Base-by-base conservation (phyloP, 1,140 invertebrate genomes). In the Akabosia matsudoensis region DNA sequence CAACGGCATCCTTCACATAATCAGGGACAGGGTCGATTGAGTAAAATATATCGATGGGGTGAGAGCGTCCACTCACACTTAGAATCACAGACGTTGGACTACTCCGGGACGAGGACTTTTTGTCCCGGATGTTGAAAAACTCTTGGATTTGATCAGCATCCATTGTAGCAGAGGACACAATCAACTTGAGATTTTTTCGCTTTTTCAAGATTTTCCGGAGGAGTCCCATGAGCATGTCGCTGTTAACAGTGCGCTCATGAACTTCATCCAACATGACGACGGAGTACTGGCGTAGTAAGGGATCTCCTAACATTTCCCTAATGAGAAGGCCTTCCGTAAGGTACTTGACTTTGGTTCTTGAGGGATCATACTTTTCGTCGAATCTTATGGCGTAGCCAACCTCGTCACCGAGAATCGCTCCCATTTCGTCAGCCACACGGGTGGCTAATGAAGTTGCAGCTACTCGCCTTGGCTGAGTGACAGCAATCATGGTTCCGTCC, bases 201-300 rank as follows among this genome's bases (percentile, higher is more conserved):
- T 92, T 91, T 82, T 89, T 90, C 1, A 93, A 84, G 78, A 98
- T 94, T 87, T 98, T 97, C 85, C 98, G 97, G 10, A 99, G 82
- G 0, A 99, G 86, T 2, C 96, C 96, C 88, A 99, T 90, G 4
- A 98, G 86, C 51, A 99, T 94, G 83, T 99, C 97, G 0, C 95
- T 97, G 81, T 97, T 89, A 33, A 97, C 86, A 2, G 92, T 95
- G 74, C 97, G 87, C 85, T 99, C 97, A 82, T 99, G 97, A 0
- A 95, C 96, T 88, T 99, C 97, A 84, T 99, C 97, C 16, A 99
- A 85, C 82, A 99, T 93, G 14, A 99, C 90, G 1, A 95, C 92
- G 51, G 90, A 91, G 84, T 98, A 99, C 78, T 91, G 90, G 78
- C 91, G 91, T 0, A 99, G 86, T 18, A 99, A 85, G 0, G 97